Evolutionary conservation across 2,888 invertebrate species (phyloP).

Genomic region (Cryptus armator): DNA sequence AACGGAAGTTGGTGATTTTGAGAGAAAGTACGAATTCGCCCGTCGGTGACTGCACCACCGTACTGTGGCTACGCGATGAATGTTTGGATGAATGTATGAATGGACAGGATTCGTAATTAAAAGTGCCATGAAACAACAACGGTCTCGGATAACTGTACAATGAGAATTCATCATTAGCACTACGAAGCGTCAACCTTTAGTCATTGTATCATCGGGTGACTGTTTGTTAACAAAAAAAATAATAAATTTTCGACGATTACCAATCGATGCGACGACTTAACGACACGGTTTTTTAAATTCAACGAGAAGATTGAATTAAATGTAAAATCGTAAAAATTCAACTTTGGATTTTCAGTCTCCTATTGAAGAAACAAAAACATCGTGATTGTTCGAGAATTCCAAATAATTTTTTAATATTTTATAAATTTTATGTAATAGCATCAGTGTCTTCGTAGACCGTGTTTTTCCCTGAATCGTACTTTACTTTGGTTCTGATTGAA

Average conservation of each 20-base stretch:
- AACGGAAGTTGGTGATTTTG: neutral
- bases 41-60: neutral
- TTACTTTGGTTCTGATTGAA: neutral
- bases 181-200: neutral
- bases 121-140: constrained; percentile 18
- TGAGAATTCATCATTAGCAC: neutral
- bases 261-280: neutral
- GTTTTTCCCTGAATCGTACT: too few species aligned
- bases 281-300: neutral
- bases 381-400: too few species aligned
- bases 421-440: neutral
- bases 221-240: neutral
- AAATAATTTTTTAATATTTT: too few species aligned
- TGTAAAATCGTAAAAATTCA: neutral
- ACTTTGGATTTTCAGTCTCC: neutral
- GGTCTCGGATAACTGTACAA: neutral
- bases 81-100: neutral
- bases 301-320: neutral
- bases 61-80: neutral
- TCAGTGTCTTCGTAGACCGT: neutral
- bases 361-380: neutral
- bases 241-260: neutral
- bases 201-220: neutral
- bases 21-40: neutral
- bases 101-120: constrained; percentile 12